Base-by-base conservation (phyloP, 2,888 invertebrate genomes). In the Leptopilina myrica region DNA sequence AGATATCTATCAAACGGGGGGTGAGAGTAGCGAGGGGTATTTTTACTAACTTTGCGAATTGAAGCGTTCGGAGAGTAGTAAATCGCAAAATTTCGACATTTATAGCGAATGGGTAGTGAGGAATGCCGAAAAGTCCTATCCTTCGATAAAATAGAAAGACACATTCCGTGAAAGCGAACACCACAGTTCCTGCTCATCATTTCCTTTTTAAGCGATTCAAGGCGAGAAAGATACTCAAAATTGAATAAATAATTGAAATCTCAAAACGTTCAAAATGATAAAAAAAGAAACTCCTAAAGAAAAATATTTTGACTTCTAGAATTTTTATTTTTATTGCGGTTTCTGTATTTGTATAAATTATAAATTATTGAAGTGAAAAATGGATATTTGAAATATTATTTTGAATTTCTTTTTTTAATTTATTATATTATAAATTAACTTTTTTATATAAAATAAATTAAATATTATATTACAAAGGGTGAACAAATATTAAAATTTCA, bases 141-240 rank as follows among this genome's bases (percentile, higher is more conserved):
- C 15, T 66, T 26, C 69, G 53, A 33, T 14, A 69, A 62, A 69
- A 56, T 69, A 20, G 53, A n/a, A 69, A 53, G 53, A 14, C 53
- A 69, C 53, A 69, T 69, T 69, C 69, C 26, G 69, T 53, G 53
- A 69, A 69, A 26, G 53, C 69, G 33, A 12, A 33, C 49, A 69
- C 53, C 69, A 33, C 14, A 69, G 53, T 56, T 69, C 69, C 69
- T 53, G 33, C 49, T 33, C 53, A 26, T 4, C 49, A 14, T 69
- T 69, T 69, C 69, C 53, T 69, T 69, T 69, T 69, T 14, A 7
- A 69, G 69, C 46, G 26, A 53, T 69, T 53, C n/a, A 69, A 69
- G 69, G 53, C 69, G 53, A 69, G 53, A 20, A 26, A 14, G 53
- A 26, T 14, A 26, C 53, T 12, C 53, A 69, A 8, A 6, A 12